Conservation (phyloP, 2,797 vertebrate genomes). For the Sebastes trivittatus region DNA sequence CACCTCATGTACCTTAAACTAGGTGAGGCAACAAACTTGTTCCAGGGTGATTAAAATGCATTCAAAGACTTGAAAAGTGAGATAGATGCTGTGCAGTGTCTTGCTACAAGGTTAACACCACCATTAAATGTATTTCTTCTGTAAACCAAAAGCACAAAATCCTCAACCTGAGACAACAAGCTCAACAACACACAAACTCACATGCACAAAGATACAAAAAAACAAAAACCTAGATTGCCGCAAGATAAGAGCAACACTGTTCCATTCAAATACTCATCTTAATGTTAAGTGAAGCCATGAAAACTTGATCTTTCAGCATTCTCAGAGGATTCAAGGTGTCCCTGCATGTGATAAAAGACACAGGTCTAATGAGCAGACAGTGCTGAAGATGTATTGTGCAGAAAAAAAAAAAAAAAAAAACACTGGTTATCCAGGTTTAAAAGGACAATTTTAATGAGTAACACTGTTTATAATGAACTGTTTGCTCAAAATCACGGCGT, state of each 20-base stretch:
- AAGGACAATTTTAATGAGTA: constrained; percentile 11
- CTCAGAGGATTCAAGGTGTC: not conserved
- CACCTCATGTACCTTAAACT: not conserved
- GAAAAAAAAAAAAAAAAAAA: not conserved
- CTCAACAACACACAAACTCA: not conserved
- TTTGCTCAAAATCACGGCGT: constrained; percentile 4
- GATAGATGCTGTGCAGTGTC: not conserved
- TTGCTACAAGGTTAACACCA: not conserved
- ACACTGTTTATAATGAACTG: constrained; percentile 8
- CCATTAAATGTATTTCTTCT: not conserved
- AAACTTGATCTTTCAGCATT: not conserved
- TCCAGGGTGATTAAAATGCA: not conserved
- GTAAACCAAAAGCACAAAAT: not conserved
- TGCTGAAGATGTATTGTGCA: not conserved
- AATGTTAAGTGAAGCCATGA: not conserved
- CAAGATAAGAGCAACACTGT: not conserved
- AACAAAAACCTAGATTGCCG: not conserved
- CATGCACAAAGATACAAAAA: not conserved
- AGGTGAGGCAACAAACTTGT: not conserved
- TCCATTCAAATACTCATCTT: not conserved
- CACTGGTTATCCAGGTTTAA: not conserved
- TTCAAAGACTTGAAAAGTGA: not conserved
- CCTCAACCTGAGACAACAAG: not conserved
- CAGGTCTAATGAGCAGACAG: not conserved
- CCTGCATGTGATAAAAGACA: constrained; percentile 1